A percentile compares a stretch with the other conserved stretches of the same genome.
Conservation (phyloP, 2,888 invertebrate genomes). For the Timema cristinae region DNA sequence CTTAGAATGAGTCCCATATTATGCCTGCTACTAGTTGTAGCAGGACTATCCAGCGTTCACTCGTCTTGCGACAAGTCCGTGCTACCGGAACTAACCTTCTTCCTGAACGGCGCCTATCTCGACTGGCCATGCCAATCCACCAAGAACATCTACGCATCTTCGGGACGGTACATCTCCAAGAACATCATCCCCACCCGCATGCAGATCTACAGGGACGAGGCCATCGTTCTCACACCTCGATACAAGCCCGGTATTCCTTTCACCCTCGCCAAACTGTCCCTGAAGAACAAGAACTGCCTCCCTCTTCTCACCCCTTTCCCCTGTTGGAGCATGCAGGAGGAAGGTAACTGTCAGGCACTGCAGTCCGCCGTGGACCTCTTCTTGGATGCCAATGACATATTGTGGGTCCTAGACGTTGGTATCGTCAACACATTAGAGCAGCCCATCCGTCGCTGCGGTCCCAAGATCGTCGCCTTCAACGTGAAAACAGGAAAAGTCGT, state of each 20-base stretch:
- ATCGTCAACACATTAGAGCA: conserved; percentile 62
- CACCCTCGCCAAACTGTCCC: conserved; percentile 51
- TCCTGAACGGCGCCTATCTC: conserved; percentile 29
- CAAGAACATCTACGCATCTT: conserved; percentile 53
- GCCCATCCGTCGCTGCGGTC: conserved; percentile 60
- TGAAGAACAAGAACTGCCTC: conserved; percentile 49
- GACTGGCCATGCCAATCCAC: conserved; percentile 42
- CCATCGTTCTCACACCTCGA: conserved; percentile 55
- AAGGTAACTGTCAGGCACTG: conserved; percentile 58
- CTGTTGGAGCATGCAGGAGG: conserved; percentile 59
- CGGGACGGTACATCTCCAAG: conserved; percentile 54
- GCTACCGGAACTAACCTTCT: conserved; percentile 31
- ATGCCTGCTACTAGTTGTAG: no score
- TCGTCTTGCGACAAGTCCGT: conserved; percentile 37
- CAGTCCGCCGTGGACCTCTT: conserved; percentile 66
- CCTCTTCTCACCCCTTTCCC: conserved; percentile 58
- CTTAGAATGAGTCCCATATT: no score
- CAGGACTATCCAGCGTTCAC: no score
- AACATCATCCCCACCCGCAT: conserved; percentile 58
- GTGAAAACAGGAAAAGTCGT: conserved; percentile 55
- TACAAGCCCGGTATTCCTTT: conserved; percentile 53
- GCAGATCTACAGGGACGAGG: conserved; percentile 54
- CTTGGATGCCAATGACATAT: conserved; percentile 58
- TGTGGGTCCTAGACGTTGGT: conserved; percentile 71
- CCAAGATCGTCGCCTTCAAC: conserved; percentile 63